phyloP scores from a whole-genome alignment of 1,140 invertebrate genomes.

The Drosophila jambulina region DNA sequence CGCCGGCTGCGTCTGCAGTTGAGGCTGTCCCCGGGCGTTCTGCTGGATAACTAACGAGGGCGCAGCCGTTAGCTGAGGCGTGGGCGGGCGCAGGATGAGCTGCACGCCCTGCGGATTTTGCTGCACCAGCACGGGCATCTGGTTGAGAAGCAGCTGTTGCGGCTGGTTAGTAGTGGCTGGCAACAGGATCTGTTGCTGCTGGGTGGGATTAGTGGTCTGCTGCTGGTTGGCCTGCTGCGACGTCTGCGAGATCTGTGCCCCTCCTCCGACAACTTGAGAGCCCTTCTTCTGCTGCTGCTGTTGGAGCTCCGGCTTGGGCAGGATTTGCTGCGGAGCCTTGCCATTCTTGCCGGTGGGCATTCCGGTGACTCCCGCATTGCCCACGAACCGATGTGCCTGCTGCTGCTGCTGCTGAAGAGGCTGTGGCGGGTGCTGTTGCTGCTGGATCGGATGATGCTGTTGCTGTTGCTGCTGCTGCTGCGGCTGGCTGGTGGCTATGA shows the following conservation, averaged over 20 bases:
- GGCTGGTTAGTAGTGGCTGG: constrained; percentile 72
- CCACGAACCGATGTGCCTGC: constrained; percentile 59
- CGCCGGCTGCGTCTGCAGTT: constrained; percentile 82
- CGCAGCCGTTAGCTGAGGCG: constrained; percentile 85
- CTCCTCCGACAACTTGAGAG: constrained; percentile 35
- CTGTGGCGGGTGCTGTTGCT: constrained; percentile 51
- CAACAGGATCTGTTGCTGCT: constrained; percentile 76
- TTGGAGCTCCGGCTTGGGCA: constrained; percentile 75
- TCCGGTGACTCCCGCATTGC: constrained; percentile 60
- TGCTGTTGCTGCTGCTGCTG: constrained; percentile 47
- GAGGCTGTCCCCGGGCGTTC: constrained; percentile 75
- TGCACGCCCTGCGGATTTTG: constrained; percentile 86
- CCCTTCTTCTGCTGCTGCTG: constrained; percentile 54
- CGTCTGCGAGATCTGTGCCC: constrained; percentile 74
- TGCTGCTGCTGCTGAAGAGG: constrained; percentile 62
- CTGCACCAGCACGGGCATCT: constrained; percentile 85
- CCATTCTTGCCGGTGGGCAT: constrained; percentile 66
- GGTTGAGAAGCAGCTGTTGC: constrained; percentile 81
- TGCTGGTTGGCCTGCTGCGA: constrained; percentile 69
- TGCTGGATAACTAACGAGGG: constrained; percentile 85
- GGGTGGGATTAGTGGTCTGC: constrained; percentile 55
- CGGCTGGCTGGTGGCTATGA: constrained; percentile 71
- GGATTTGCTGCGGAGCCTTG: constrained; percentile 80
- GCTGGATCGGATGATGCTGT: constrained; percentile 42
- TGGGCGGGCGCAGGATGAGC: constrained; percentile 86